A percentile compares a stretch with the other conserved stretches of the same genome.
phyloP scores from a whole-genome alignment of 1,140 invertebrate genomes.

The Lepidurus apus region DNA sequence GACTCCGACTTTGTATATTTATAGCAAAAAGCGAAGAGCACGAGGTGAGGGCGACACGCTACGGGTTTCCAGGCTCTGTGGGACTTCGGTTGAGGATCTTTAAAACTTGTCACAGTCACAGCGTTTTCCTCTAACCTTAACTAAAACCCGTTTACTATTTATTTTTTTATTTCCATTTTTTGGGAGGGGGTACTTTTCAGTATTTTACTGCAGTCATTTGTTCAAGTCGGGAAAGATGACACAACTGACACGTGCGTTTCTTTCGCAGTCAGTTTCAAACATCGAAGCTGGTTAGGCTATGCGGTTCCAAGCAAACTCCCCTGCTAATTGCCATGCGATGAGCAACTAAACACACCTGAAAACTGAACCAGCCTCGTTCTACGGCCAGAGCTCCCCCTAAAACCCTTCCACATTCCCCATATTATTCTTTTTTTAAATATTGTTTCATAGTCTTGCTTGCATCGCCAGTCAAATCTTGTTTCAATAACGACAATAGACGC shows the following conservation, averaged over 20 bases:
- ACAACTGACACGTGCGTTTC: constrained; percentile 3
- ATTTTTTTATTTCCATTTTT: neutral
- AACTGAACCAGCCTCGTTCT: too few species aligned
- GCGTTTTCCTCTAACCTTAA: too few species aligned
- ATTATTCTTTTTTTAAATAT: too few species aligned
- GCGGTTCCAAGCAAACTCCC: neutral
- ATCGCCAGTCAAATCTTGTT: too few species aligned
- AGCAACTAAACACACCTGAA: neutral
- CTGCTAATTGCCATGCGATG: constrained; percentile 13
- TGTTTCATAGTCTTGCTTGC: too few species aligned
- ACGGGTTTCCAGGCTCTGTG: neutral
- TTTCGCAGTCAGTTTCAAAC: neutral
- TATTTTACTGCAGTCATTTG: constrained; percentile 14
- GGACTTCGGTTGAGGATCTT: neutral
- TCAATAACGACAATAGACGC: too few species aligned
- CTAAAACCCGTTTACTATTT: neutral
- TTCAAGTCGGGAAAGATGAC: neutral
- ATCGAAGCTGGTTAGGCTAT: neutral
- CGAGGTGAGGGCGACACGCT: neutral
- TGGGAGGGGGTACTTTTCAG: neutral
- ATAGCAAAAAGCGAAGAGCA: constrained; percentile 13
- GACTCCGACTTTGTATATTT: neutral
- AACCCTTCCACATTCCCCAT: too few species aligned
- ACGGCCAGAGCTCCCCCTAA: too few species aligned
- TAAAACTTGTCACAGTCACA: neutral